Conservation (phyloP, 2,797 vertebrate species). For the Lutjanus campechanus region DNA sequence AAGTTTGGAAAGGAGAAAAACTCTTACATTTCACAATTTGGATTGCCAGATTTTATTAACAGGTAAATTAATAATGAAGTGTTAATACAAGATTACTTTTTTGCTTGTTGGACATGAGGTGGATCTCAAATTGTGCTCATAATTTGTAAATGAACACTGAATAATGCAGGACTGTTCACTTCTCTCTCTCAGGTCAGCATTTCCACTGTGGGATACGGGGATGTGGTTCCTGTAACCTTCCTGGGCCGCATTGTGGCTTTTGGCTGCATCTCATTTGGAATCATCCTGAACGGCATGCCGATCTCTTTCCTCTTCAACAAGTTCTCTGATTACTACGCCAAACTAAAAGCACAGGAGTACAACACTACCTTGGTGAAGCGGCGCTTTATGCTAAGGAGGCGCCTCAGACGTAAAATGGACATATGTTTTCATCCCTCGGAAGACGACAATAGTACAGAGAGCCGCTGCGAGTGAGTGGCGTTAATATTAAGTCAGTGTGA, state of each 20-base stretch:
- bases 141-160: conserved; percentile 1
- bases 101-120: too few relatives aligned
- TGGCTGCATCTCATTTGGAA: conserved; percentile 91
- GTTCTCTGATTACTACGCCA: conserved; percentile 92
- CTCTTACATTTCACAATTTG: too few relatives aligned
- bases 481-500: not conserved
- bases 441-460: conserved; percentile 33
- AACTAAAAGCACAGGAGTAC: conserved; percentile 89
- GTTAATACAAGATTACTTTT: too few relatives aligned
- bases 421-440: conserved; percentile 67
- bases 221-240: conserved; percentile 88
- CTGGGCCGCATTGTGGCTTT: conserved; percentile 90
- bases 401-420: conserved; percentile 73
- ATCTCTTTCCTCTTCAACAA: conserved; percentile 94
- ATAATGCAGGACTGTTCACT: not conserved
- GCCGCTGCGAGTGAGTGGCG: not conserved
- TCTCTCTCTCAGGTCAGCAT: conserved; percentile 88
- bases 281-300: conserved; percentile 93
- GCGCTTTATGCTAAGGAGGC: conserved; percentile 77
- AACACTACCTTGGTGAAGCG: conserved; percentile 71
- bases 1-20: too few relatives aligned
- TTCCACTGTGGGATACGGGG: conserved; percentile 92
- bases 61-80: too few relatives aligned
- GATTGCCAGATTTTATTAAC: too few relatives aligned
- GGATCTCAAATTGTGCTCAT: too few relatives aligned